Base-by-base conservation (phyloP, 2,113 vertebrate species). In the Cottus gobio region DNA sequence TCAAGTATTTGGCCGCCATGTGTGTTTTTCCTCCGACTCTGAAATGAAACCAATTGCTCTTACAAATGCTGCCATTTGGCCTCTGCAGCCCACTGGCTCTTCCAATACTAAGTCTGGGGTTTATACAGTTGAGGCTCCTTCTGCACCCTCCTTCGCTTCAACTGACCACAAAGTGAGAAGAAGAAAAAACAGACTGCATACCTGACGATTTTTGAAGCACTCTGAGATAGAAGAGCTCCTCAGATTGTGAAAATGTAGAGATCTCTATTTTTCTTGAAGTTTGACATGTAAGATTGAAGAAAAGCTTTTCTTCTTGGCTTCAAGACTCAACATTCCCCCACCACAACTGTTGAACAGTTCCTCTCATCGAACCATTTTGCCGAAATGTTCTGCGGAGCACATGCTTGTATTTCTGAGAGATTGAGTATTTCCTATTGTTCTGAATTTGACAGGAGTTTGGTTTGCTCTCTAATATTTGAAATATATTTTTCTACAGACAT, bases 91-190 rank as follows among this genome's bases (percentile, higher is more conserved):
- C 50, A 12, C 26, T 64, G 44, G 60, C 24, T 84, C 58, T 52
- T 89, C 90, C 89, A 90, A 87, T 6, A 90, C 77, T 80, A 91
- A 90, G 87, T 93, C 91, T 93, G 82, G 62, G 66, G 71, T 90
- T 86, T 81, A 75, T 80, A 56, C 30, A 39, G 81, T 77, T 64
- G 73, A 86, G 79, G 71, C 58, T 70, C 76, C 64, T 48, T 73
- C 46, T 42, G 34, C 52, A 62, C 37, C 75, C 70, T 75, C 37
- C 12, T 58, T 65, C 16, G 18, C 64, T 64, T 76, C 60, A 3
- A 52, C 52, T 67, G 72, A 89, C 85, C 83, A 57, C 79, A 90
- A 64, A 83, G 60, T 69, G 13, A 71, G 11, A 42, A 42, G 39
- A 56, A 69, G 3, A 78, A 54, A 63, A 52, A 26, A 28, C 77